These are phyloP conservation scores for Potamarius usumacintae DNA, from an alignment of 2,113 vertebrate genomes.

Conservation along the genomic window DNA sequence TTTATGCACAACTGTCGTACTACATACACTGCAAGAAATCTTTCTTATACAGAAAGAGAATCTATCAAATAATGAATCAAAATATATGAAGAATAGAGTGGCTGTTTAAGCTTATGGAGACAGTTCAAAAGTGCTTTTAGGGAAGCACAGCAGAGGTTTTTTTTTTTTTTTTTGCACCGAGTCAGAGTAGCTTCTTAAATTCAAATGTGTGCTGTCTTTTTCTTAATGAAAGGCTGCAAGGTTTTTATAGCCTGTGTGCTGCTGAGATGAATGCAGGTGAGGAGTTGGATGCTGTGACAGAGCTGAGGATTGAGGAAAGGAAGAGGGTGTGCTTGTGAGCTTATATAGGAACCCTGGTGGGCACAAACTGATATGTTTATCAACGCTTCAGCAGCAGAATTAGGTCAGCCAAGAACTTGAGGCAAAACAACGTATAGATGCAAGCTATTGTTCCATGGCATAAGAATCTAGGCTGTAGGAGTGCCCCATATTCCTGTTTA, in stretches of 20 bases:
- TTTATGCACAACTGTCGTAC: conserved; percentile 20
- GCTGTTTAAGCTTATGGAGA: conserved; percentile 5
- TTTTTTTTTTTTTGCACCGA: not conserved
- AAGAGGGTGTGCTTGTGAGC: conserved; percentile 5
- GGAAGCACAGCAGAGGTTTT: not conserved
- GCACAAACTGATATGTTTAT: conserved; percentile 43
- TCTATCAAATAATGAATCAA: conserved; percentile 24
- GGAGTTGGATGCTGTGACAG: conserved; percentile 26
- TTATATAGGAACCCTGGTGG: conserved; percentile 20
- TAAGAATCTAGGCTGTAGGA: conserved; percentile 24
- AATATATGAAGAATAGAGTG: not conserved
- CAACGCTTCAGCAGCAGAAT: conserved; percentile 48
- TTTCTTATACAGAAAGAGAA: not conserved
- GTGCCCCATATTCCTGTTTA: not conserved
- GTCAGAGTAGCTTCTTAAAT: conserved; percentile 12
- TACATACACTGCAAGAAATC: not conserved
- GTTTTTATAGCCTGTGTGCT: not conserved
- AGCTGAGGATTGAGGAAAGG: conserved; percentile 10
- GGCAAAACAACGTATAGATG: conserved; percentile 43
- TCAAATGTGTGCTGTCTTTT: not conserved
- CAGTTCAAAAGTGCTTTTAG: conserved; percentile 6
- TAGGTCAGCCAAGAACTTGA: conserved; percentile 50
- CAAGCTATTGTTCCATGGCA: conserved; percentile 27
- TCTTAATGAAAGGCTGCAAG: conserved; percentile 18
- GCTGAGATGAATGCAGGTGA: conserved; percentile 14